phyloP scores from a whole-genome alignment of 1,140 invertebrate species.

The Aphelinus atriplicis region DNA sequence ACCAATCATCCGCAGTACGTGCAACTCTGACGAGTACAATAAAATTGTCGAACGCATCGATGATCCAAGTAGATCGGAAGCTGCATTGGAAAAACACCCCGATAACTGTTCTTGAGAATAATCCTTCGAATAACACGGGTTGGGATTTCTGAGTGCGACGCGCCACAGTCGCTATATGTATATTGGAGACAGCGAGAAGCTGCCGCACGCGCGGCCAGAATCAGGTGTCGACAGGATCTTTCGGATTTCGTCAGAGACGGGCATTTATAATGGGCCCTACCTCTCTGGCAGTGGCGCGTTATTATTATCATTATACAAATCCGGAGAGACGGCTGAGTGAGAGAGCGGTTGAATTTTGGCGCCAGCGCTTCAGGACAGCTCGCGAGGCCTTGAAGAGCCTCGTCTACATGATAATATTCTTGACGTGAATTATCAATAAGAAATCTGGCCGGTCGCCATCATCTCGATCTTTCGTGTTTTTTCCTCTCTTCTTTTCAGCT shows the following conservation, averaged over 20 bases:
- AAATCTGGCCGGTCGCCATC: slow-evolving; percentile 27
- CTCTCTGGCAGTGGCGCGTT: neutral
- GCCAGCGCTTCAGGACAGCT: slow-evolving; percentile 9
- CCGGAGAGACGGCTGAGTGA: too few relatives aligned
- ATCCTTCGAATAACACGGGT: neutral
- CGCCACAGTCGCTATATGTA: too few relatives aligned
- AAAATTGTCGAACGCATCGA: too few relatives aligned
- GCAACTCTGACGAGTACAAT: too few relatives aligned
- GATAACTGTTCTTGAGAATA: neutral
- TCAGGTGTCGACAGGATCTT: slow-evolving; percentile 7
- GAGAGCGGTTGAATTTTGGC: slow-evolving; percentile 36
- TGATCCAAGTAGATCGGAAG: too few relatives aligned
- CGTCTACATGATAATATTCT: slow-evolving; percentile 27
- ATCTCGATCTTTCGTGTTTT: neutral
- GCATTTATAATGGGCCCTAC: neutral
- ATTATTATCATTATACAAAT: slow-evolving; percentile 16
- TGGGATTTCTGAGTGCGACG: too few relatives aligned
- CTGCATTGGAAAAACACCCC: neutral
- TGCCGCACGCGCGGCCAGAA: too few relatives aligned
- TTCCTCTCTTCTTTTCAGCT: too few relatives aligned
- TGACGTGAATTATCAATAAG: slow-evolving; percentile 31
- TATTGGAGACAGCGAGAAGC: neutral
- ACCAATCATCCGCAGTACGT: too few relatives aligned
- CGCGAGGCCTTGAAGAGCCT: slow-evolving; percentile 17
- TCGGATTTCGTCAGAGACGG: slow-evolving; percentile 30